Conservation (phyloP, 2,797 vertebrate species). For the Allobates femoralis region DNA sequence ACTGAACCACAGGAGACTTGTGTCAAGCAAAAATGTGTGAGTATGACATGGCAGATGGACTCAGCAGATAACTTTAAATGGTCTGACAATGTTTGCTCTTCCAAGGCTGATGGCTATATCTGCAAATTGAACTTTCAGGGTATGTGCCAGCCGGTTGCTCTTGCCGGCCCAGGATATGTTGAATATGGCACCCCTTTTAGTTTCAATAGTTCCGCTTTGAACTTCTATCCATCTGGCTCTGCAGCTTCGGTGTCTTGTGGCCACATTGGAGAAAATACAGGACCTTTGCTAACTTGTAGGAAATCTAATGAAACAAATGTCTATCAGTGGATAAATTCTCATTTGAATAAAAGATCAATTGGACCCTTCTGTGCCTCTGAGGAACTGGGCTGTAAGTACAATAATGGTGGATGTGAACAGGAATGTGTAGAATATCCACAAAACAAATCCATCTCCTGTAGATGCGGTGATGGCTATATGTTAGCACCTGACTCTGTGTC, state of each 20-base stretch:
- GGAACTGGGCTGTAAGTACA: conserved; percentile 65
- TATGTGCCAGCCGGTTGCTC: conserved; percentile 72
- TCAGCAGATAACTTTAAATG: conserved; percentile 64
- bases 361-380: conserved; percentile 71
- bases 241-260: conserved; percentile 68
- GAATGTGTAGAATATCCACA: conserved; percentile 67
- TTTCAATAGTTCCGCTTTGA: conserved; percentile 66
- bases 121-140: conserved; percentile 80
- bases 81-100: conserved; percentile 66
- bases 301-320: background rate
- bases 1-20: conserved; percentile 70
- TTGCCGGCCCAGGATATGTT: conserved; percentile 71
- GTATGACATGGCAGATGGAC: conserved; percentile 61
- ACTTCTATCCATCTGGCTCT: conserved; percentile 72
- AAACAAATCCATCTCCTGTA: conserved; percentile 66
- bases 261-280: fast-evolving
- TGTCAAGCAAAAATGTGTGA: conserved; percentile 69
- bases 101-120: conserved; percentile 67
- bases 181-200: conserved; percentile 74
- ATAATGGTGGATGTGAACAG: conserved; percentile 77
- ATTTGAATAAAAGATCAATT: background rate
- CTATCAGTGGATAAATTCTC: conserved; percentile 70
- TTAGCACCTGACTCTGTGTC: conserved; percentile 71
- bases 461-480: conserved; percentile 71
- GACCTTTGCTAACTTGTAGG: conserved; percentile 68